Evolutionary conservation across 2,888 invertebrate genomes (phyloP), one percentile per base, ranked within the genome.

Genomic region (Amiota communis): DNA sequence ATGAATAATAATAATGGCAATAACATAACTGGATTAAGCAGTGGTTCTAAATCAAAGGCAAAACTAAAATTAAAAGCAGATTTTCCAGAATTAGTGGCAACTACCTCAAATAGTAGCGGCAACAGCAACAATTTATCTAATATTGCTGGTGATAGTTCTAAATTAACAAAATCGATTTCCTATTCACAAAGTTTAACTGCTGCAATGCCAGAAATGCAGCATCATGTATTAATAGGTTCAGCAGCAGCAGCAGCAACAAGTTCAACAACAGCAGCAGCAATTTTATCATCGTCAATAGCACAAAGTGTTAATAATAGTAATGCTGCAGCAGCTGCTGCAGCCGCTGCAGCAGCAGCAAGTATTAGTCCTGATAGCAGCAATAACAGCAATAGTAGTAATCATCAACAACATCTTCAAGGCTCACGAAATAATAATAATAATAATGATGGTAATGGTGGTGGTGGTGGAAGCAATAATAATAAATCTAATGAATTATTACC

Each of bases 101-200:
- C 36, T 75, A 12, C 15, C 1, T 53, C 49, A 12, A 47, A 15
- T 20, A 20, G 59, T 23, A 59, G 47, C 53, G 15, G 57, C 49
- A 65, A 48, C 65, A 65, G n/a, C 15, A 65, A 65, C 36, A 47
- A 65, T n/a, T n/a, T n/a, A n/a, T n/a, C n/a, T n/a, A n/a, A n/a
- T 11, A 9, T n/a, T n/a, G 63, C 72, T 74, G 76, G 71, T 9
- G 47, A n/a, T n/a, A 71, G 63, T 15, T 9, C 53, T 13, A 51
- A 51, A 15, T 53, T 70, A 15, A 57, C 76, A 2, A 83, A 82
- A 71, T 79, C 75, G 51, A 78, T 80, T 74, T 80, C 84, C n/a
- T 86, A 86, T 74, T 86, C 86, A 6, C 86, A 86, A 75, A 86
- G 87, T 75, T 74, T 87, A 56, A 77, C 79, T 49, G 75, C 81